Base-by-base conservation (phyloP, 2,797 vertebrate genomes). In the Tympanoctomys barrerae region DNA sequence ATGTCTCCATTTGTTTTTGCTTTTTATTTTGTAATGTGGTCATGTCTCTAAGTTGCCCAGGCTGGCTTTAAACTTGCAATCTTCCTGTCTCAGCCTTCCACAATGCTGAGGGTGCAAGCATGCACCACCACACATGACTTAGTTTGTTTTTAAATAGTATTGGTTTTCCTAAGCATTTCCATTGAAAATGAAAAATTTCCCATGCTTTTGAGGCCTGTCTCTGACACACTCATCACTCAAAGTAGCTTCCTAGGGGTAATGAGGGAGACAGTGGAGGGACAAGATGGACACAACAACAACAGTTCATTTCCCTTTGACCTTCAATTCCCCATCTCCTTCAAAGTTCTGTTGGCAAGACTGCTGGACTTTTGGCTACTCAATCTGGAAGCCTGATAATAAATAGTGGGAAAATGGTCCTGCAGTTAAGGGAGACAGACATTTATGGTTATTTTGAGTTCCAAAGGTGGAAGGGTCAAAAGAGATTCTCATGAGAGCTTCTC, bases 391-490 rank as follows among this genome's bases (percentile, higher is more conserved):
- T 94, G 83, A 92, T 91, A 64, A 64, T 85, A 59, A 92, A 49
- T 9, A 85, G 91, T 98, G 96, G 96, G 96, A 97, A 97, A 95
- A 86, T 21, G 61, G 85, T 22, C 79, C 78, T 95, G 4, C 16
- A 61, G 77, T 89, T 22, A 78, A 83, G 33, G 49, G 92, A 85
- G 83, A 83, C 28, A 95, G 66, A 87, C 85, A 89, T 82, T 70
- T 83, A 19, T 59, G 86, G 85, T 71, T 97, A 95, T 95, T 97
- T 93, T 82, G 84, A 91, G 90, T 62, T 78, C 83, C 87, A 39
- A 33, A 92, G 73, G 95, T 80, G 84, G 89, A 93, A 9, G 89
- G 96, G 97, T 95, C 97, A 97, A 61, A 31, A 42, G 33, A 77
- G 90, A 39, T 94, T 96, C 95, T 89, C 96, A 59, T 0, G 70